Evolutionary conservation across 2,888 invertebrate genomes (phyloP).

Genomic region (Diarsia brunnea): DNA sequence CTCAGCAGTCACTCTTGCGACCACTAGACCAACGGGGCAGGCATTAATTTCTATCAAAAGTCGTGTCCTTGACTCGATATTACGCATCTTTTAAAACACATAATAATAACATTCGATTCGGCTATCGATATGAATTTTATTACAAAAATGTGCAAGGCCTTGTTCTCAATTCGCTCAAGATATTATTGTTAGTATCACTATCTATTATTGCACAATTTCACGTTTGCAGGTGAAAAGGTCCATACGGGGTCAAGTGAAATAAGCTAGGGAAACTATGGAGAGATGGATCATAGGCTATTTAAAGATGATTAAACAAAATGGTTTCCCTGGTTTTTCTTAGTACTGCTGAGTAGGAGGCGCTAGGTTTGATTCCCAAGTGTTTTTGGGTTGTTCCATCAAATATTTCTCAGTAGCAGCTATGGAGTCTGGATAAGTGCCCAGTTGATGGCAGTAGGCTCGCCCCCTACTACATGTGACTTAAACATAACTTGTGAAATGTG

Average conservation of each 20-base stretch:
- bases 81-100: constrained; percentile 20
- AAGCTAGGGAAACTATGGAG: neutral
- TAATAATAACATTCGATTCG: constrained; percentile 53
- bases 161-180: constrained; percentile 49
- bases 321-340: neutral
- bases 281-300: neutral
- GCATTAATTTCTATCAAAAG: neutral
- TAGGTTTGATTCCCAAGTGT: neutral
- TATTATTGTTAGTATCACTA: constrained; percentile 36
- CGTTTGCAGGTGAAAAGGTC: constrained; percentile 12
- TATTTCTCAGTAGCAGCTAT: neutral
- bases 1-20: no score
- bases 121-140: constrained; percentile 42
- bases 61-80: constrained; percentile 33
- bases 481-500: neutral
- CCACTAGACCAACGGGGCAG: no score
- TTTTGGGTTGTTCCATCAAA: neutral
- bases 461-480: neutral
- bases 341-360: neutral
- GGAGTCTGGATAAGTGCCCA: neutral
- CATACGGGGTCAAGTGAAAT: neutral
- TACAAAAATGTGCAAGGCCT: constrained; percentile 46
- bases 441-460: neutral
- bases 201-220: constrained; percentile 45
- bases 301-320: neutral